Evolutionary conservation across 2,113 vertebrate species (phyloP).

Genomic region (Corythoichthys haematopterus): DNA sequence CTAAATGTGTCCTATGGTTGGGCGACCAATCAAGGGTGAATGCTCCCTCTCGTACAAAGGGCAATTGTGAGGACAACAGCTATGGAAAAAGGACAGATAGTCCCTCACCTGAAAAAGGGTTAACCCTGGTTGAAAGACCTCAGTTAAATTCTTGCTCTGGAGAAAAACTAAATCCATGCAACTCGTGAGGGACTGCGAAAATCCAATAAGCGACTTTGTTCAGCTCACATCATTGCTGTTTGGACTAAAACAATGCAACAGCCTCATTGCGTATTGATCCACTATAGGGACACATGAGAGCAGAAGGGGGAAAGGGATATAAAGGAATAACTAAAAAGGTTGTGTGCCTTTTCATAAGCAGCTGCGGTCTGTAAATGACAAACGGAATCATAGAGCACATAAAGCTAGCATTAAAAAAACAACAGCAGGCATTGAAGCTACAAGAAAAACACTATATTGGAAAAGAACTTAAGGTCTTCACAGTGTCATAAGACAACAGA

Average conservation of each 20-base stretch:
- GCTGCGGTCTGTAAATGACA: slow-evolving; percentile 11
- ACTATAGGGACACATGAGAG: background rate
- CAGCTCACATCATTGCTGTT: slow-evolving; percentile 27
- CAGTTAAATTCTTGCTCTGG: slow-evolving; percentile 4
- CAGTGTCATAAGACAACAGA: slow-evolving; percentile 27
- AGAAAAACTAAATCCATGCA: slow-evolving; percentile 2
- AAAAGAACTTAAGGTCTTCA: slow-evolving; percentile 44
- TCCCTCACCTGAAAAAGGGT: background rate
- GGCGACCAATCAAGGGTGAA: background rate
- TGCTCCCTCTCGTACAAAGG: background rate
- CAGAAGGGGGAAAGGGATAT: background rate
- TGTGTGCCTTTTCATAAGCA: slow-evolving; percentile 14
- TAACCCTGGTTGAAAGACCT: background rate
- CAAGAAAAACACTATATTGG: slow-evolving; percentile 41
- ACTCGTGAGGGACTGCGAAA: slow-evolving; percentile 13
- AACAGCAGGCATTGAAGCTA: slow-evolving; percentile 33
- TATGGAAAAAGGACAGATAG: background rate
- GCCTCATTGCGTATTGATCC: slow-evolving; percentile 31
- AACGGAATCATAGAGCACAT: slow-evolving; percentile 3
- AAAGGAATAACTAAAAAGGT: slow-evolving; percentile 5
- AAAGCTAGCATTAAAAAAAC: slow-evolving; percentile 25
- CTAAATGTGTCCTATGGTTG: background rate
- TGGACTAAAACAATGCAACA: slow-evolving; percentile 29
- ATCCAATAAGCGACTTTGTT: slow-evolving; percentile 28
- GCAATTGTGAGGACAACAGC: background rate